A percentile compares a stretch with the other conserved stretches of the same genome.
These are phyloP conservation scores for Oegoconia quadripuncta DNA, from an alignment of 2,888 invertebrate species.

Conservation along the genomic window DNA sequence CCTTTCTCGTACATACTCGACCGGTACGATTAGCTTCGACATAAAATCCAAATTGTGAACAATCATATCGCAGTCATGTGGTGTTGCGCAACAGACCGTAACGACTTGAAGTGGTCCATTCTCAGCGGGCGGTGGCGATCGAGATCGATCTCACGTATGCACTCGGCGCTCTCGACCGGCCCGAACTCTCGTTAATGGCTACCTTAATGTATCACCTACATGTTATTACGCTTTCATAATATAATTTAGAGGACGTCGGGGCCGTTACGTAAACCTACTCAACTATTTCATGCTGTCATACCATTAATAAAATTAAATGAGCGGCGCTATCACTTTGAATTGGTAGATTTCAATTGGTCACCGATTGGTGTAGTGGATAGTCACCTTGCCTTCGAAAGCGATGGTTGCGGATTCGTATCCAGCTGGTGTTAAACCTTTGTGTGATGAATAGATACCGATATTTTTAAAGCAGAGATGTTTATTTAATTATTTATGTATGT, in stretches of 20 bases:
- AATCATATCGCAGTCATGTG: conserved; percentile 37
- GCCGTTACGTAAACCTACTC: conserved; percentile 40
- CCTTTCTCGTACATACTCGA: conserved; percentile 50
- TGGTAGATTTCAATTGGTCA: no score
- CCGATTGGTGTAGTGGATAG: no score
- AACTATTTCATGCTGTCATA: conserved; percentile 27
- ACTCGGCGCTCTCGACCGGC: conserved; percentile 21
- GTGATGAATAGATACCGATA: no score
- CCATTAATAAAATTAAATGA: no score
- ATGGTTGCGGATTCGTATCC: no score
- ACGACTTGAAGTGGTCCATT: conserved; percentile 17
- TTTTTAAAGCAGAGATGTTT: no score
- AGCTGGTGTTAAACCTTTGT: no score
- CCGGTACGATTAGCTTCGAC: conserved; percentile 44
- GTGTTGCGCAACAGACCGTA: conserved; percentile 46
- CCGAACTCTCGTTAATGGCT: conserved; percentile 43
- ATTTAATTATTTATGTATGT: no score
- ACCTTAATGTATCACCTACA: conserved; percentile 55
- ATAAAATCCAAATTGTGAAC: conserved; percentile 50
- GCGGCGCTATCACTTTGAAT: no score
- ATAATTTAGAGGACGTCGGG: conserved; percentile 42
- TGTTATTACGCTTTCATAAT: conserved; percentile 57
- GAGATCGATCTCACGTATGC: conserved; percentile 16
- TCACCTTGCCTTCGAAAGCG: no score
- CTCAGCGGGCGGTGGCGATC: conserved; percentile 14